Base-by-base conservation (phyloP, 1,140 invertebrate genomes). In the Venturia canescens region DNA sequence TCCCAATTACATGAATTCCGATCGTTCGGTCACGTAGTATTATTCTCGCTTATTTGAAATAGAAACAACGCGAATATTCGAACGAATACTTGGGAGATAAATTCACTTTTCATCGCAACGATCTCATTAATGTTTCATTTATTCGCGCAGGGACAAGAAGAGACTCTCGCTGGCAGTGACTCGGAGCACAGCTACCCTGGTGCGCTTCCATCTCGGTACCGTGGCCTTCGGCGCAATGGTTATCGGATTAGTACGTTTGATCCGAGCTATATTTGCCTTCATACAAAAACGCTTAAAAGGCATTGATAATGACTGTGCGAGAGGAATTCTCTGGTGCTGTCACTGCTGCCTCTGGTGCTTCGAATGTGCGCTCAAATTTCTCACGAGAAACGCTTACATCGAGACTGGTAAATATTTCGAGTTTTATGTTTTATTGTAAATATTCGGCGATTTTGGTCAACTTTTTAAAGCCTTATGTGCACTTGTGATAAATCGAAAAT, bases 331-430 rank as follows among this genome's bases (percentile, higher is more conserved):
- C 60, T 94, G 93, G 86, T 95, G 94, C 82, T 96, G 96, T 88
- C 94, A 95, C 79, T 96, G 96, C 84, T 96, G 95, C 85, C 89
- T 97, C 0, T 94, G 93, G 87, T 95, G 94, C 84, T 94, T 97
- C 82, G 96, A 97, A 87, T 95, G 94, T 76, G 94, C 94, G 84
- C 88, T 97, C 2, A 94, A 95, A 86, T 96, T 93, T 87, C 90
- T 97, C 23, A 95, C 94, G 63, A 91, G 95, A 86, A 97, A 97
- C 91, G 96, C 96, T 11, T 97, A 96, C 86, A 96, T 97, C 82
- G 95, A 96, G 93, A 94, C 95, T 88, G 94, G 94, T 95, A 90
- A 90, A 84, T 84, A 34, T 69, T 23, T 38, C 69, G 78, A 87
- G 87, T 34, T n/a, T n/a, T n/a, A n/a, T n/a, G n/a, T n/a, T n/a